phyloP scores from a whole-genome alignment of 2,888 invertebrate genomes.

The Euzetes globulus region DNA sequence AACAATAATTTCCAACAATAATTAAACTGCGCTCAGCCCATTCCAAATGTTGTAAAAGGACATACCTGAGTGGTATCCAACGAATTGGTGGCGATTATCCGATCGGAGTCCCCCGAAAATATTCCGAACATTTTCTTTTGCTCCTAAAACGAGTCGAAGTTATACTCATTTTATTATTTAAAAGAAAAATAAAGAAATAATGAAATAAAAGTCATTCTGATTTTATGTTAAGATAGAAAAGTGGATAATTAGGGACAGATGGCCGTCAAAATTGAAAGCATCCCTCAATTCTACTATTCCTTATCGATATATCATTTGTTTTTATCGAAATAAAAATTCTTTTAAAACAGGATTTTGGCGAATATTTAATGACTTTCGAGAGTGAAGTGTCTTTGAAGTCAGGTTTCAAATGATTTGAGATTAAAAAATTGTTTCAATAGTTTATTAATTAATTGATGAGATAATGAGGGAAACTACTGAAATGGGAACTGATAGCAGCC shows the following conservation, averaged over 20 bases:
- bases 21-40: neutral
- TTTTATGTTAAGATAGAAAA: too few species aligned
- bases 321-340: neutral
- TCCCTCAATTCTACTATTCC: neutral
- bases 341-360: neutral
- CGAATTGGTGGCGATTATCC: constrained; percentile 21
- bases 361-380: neutral
- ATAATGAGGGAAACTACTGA: neutral
- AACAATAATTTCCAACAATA: constrained; percentile 13
- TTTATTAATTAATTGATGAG: neutral
- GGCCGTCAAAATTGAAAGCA: too few species aligned
- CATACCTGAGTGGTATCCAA: constrained; percentile 8
- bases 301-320: constrained; percentile 12
- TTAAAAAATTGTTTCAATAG: neutral
- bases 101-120: constrained; percentile 22
- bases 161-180: neutral
- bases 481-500: neutral
- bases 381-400: neutral
- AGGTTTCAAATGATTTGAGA: neutral
- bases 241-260: too few species aligned
- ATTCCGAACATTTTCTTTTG: constrained; percentile 7
- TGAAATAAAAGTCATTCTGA: too few species aligned
- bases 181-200: too few species aligned
- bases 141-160: neutral
- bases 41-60: neutral